These are phyloP conservation scores for Percina caprodes DNA, from an alignment of 2,113 vertebrate genomes.

Conservation along the genomic window DNA sequence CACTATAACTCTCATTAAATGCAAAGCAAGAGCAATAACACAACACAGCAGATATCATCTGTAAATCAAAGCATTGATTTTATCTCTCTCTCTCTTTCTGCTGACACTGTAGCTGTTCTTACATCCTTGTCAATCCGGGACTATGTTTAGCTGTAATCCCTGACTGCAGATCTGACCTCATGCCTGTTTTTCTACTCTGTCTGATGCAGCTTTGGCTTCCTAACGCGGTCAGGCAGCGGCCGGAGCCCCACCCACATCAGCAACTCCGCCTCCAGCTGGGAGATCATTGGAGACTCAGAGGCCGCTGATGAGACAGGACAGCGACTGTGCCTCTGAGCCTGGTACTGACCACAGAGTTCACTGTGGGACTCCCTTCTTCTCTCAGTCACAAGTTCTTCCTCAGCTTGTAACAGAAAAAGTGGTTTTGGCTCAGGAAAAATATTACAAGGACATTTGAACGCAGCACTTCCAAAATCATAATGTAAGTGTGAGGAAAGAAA, in stretches of 20 bases:
- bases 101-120: slow-evolving; percentile 20
- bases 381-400: slow-evolving; percentile 5
- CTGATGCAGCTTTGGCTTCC: slow-evolving; percentile 89
- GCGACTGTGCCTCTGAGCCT: slow-evolving; percentile 45
- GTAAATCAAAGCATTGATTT: not conserved
- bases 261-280: slow-evolving; percentile 84
- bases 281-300: slow-evolving; percentile 83
- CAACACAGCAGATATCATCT: slow-evolving; percentile 5
- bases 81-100: slow-evolving; percentile 8
- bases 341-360: slow-evolving; percentile 4
- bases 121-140: slow-evolving; percentile 23
- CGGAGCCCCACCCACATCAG: slow-evolving; percentile 74
- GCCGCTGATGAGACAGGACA: slow-evolving; percentile 50
- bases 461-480: not conserved
- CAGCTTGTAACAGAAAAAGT: not conserved
- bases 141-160: slow-evolving; percentile 78
- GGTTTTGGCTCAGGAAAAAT: not conserved
- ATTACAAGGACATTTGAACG: slow-evolving; percentile 19
- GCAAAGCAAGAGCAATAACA: not conserved
- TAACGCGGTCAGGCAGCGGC: slow-evolving; percentile 82
- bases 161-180: slow-evolving; percentile 57
- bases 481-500: not conserved
- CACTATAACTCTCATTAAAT: not conserved
- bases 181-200: slow-evolving; percentile 43
- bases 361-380: not conserved